Base-by-base conservation (phyloP, 2,888 invertebrate genomes). In the Iselma pallidipennis region DNA sequence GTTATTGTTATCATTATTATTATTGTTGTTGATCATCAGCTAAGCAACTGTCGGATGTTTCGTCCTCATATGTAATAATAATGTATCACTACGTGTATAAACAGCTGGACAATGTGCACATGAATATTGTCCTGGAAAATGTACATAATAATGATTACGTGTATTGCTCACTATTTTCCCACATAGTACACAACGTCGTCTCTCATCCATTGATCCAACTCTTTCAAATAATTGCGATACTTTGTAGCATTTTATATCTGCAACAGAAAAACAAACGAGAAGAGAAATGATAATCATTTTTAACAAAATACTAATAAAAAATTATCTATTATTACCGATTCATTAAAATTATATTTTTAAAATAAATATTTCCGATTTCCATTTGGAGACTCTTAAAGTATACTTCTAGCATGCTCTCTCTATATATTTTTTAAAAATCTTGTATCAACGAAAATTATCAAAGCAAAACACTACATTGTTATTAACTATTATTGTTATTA, bases 131-230 rank as follows among this genome's bases (percentile, higher is more conserved):
- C 86, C 86, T 67, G 86, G 86, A 74, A 85, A 86, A 78, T 86
- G 86, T 69, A 86, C 86, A 78, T 86, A 85, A 80, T 86, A 86
- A 77, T 86, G 86, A 80, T 86, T 86, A 71, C 86, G 82, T 65
- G 85, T 85, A 79, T 86, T 86, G 81, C 85, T 85, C 71, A 86
- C 86, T 74, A 86, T 83, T 82, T 86, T 86, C 73, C 86, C 86
- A 80, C 86, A 86, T 76, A 86, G 80, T 71, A 84, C 83, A 80
- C 86, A 86, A 72, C 85, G 80, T 76, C 85, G 81, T 77, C 84
- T 79, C 79, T 86, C 85, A 80, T 85, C 85, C 82, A 81, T 83
- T 74, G 82, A 81, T 74, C 84, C 85, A 71, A 85, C 85, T 74
- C 85, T 81, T 79, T 85, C 85, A 82, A 86, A 86, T 77, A 86